phyloP scores from a whole-genome alignment of 2,797 vertebrate species.

The Perodicticus potto region DNA sequence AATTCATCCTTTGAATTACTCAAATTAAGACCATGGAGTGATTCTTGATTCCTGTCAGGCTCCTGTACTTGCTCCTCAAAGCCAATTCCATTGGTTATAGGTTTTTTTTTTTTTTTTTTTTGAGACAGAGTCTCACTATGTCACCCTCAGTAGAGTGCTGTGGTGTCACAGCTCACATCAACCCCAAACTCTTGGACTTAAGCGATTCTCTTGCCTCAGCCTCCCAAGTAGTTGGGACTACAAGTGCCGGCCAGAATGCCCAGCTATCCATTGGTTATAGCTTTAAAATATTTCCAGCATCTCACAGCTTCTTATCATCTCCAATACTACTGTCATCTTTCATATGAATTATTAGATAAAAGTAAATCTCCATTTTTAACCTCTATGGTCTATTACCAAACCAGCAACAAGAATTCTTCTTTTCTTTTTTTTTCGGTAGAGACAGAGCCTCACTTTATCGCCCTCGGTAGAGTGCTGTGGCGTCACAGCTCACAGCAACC shows the following conservation, averaged over 20 bases:
- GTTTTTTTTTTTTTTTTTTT: not conserved
- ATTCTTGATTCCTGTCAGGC: not conserved
- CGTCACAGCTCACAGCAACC: too few species aligned
- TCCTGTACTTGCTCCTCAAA: not conserved
- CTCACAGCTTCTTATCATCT: not conserved
- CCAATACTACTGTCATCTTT: not conserved
- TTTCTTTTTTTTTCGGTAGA: not conserved
- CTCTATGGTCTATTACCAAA: not conserved
- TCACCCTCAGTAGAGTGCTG: too few species aligned
- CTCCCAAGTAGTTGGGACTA: too few species aligned
- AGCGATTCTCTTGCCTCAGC: too few species aligned
- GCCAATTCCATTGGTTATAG: not conserved
- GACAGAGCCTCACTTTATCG: too few species aligned
- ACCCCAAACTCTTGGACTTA: too few species aligned
- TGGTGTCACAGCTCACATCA: too few species aligned
- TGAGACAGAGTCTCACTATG: too few species aligned
- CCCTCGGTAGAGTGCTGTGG: too few species aligned
- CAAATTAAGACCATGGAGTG: not conserved
- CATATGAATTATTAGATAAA: not conserved
- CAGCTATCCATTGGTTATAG: not conserved
- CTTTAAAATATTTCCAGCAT: slow-evolving; percentile 7
- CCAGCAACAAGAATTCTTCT: not conserved
- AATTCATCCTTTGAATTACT: not conserved
- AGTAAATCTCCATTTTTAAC: not conserved
- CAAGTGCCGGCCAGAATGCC: too few species aligned